Percentiles rank a stretch among this genome's conserved stretches.
phyloP scores from a whole-genome alignment of 2,888 invertebrate genomes.

The Xestia xanthographa region DNA sequence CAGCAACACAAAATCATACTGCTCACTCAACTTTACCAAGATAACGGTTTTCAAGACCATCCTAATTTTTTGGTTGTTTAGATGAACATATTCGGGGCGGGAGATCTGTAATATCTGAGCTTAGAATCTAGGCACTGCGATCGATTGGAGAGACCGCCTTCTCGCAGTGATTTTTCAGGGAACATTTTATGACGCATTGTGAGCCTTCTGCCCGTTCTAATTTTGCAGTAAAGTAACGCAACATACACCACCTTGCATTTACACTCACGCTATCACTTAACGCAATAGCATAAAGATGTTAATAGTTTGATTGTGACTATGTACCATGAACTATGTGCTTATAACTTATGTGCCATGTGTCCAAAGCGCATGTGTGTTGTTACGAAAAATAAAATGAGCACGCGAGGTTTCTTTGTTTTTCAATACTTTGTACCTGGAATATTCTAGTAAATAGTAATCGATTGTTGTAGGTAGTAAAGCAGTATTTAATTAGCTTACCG shows the following conservation, averaged over 20 bases:
- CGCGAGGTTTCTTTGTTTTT: constrained; percentile 63
- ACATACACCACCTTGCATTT: constrained; percentile 56
- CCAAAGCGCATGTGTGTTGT: constrained; percentile 55
- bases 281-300: constrained; percentile 74
- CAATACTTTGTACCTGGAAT: constrained; percentile 38
- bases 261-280: constrained; percentile 69
- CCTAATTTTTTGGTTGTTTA: not conserved
- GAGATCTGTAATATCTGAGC: not conserved
- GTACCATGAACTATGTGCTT: constrained; percentile 53
- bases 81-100: not conserved
- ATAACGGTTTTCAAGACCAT: not conserved
- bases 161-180: not conserved
- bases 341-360: constrained; percentile 52
- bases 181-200: constrained; percentile 5
- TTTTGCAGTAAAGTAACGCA: constrained; percentile 65
- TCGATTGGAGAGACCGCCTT: not conserved
- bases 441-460: constrained; percentile 26
- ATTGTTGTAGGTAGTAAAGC: constrained; percentile 14
- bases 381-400: constrained; percentile 63
- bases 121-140: not conserved
- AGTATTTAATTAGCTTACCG: constrained; percentile 1
- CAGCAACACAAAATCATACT: not conserved
- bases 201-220: constrained; percentile 36
- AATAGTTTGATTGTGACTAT: constrained; percentile 65
- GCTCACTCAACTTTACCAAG: not conserved